phyloP scores from a whole-genome alignment of 2,113 vertebrate species.

The Catharus fuscescens region DNA sequence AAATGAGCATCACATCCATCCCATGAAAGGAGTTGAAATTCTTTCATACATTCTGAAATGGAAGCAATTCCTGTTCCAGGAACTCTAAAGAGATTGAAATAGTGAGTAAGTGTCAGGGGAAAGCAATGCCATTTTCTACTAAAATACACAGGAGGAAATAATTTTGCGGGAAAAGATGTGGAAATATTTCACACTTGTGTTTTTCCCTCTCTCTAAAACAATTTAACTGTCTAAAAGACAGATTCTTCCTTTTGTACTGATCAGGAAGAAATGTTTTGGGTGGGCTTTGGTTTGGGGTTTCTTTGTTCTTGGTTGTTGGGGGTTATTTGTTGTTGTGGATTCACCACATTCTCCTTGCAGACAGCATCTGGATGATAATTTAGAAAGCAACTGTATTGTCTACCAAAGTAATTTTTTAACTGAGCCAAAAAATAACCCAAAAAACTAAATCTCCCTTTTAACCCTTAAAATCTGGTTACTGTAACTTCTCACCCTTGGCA shows the following conservation, averaged over 20 bases:
- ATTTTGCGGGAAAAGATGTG: background rate
- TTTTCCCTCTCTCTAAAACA: background rate
- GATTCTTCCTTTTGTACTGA: background rate
- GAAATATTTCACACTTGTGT: background rate
- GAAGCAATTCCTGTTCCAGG: background rate
- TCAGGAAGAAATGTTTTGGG: background rate
- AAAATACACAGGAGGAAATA: background rate
- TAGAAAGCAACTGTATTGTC: background rate
- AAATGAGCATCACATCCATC: background rate
- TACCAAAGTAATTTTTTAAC: background rate
- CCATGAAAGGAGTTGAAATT: background rate
- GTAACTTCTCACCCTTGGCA: background rate
- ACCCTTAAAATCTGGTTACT: background rate
- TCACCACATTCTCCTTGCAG: background rate
- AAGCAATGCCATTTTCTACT: background rate
- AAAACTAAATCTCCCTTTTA: background rate
- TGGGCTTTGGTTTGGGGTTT: background rate
- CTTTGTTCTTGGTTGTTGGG: background rate
- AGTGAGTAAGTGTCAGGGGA: background rate
- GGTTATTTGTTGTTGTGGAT: fast-evolving
- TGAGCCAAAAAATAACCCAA: background rate
- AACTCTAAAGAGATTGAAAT: background rate
- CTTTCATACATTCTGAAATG: background rate
- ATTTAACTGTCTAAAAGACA: background rate
- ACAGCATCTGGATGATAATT: background rate